A percentile compares a stretch with the other conserved stretches of the same genome.
Conservation (phyloP, 2,888 invertebrate species). For the Drosophila recens region DNA sequence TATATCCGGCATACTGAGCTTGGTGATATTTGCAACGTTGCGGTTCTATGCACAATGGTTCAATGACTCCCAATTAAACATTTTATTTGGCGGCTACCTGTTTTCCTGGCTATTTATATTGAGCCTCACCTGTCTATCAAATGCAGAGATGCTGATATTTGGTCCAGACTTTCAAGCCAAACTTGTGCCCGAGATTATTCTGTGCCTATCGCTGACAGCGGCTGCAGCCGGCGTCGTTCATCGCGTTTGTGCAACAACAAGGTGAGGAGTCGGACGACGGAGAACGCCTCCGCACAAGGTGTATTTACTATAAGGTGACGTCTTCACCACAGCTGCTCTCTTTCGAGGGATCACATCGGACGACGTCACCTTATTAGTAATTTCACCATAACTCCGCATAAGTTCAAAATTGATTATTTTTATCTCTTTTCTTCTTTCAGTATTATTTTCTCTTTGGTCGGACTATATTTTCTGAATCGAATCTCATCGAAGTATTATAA, state of each 20-base stretch:
- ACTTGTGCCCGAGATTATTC: slow-evolving; percentile 92
- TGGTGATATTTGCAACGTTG: slow-evolving; percentile 95
- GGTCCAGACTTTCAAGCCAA: slow-evolving; percentile 95
- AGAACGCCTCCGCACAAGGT: too few relatives aligned
- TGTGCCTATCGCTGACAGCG: slow-evolving; percentile 91
- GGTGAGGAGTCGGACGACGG: slow-evolving; percentile 87
- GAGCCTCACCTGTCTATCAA: slow-evolving; percentile 94
- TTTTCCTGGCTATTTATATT: slow-evolving; percentile 86
- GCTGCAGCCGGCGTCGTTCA: slow-evolving; percentile 95
- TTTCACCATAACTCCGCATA: too few relatives aligned
- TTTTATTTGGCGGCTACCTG: slow-evolving; percentile 93
- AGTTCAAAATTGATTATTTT: not conserved
- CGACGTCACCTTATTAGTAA: too few relatives aligned
- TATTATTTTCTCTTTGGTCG: slow-evolving; percentile 91
- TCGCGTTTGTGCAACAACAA: slow-evolving; percentile 96
- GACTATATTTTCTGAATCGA: slow-evolving; percentile 95
- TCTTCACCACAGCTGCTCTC: too few relatives aligned
- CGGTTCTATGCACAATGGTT: slow-evolving; percentile 95
- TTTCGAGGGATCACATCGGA: too few relatives aligned
- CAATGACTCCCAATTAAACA: slow-evolving; percentile 92
- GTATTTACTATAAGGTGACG: too few relatives aligned
- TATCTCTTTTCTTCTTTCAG: slow-evolving; percentile 51
- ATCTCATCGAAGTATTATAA: slow-evolving; percentile 90
- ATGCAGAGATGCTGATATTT: slow-evolving; percentile 93
- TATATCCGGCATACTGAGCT: slow-evolving; percentile 91